These are phyloP conservation scores for Ptychobarbus kaznakovi DNA, from an alignment of 2,797 vertebrate genomes.

Conservation along the genomic window DNA sequence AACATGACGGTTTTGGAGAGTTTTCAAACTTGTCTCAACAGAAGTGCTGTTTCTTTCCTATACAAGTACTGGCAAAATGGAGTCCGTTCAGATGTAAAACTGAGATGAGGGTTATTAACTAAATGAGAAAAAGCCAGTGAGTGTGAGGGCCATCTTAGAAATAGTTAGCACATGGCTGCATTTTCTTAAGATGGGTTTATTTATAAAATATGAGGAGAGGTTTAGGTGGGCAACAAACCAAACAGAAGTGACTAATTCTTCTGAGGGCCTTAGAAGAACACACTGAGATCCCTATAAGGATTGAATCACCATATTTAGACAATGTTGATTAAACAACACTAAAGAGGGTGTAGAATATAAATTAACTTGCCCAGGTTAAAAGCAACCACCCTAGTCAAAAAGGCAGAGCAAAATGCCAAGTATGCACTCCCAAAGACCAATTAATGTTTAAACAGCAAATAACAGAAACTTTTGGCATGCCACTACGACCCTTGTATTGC, in stretches of 20 bases:
- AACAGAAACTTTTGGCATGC: slow-evolving; percentile 12
- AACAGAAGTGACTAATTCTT: slow-evolving; percentile 47
- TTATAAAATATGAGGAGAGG: slow-evolving; percentile 55
- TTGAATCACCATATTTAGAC: slow-evolving; percentile 45
- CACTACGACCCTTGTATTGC: slow-evolving; percentile 18
- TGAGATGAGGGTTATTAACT: slow-evolving; percentile 41
- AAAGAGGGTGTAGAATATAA: slow-evolving; percentile 29
- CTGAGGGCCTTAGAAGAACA: slow-evolving; percentile 52
- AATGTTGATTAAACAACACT: slow-evolving; percentile 53
- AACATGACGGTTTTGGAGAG: neutral
- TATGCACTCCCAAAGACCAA: neutral
- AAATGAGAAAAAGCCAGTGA: slow-evolving; percentile 33
- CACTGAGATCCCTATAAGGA: slow-evolving; percentile 28
- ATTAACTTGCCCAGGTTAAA: neutral
- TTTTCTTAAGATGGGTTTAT: slow-evolving; percentile 46
- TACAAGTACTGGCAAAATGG: slow-evolving; percentile 36
- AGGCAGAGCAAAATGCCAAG: neutral
- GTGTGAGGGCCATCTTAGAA: slow-evolving; percentile 36
- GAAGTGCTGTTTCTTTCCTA: slow-evolving; percentile 55
- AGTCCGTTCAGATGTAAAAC: slow-evolving; percentile 47
- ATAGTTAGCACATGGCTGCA: slow-evolving; percentile 53
- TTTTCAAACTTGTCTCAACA: slow-evolving; percentile 25
- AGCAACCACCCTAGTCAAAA: neutral
- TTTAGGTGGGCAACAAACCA: slow-evolving; percentile 22
- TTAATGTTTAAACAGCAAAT: slow-evolving; percentile 10